These are phyloP conservation scores for Meteorus sp. DNA, from an alignment of 1,140 invertebrate species.

Conservation along the genomic window DNA sequence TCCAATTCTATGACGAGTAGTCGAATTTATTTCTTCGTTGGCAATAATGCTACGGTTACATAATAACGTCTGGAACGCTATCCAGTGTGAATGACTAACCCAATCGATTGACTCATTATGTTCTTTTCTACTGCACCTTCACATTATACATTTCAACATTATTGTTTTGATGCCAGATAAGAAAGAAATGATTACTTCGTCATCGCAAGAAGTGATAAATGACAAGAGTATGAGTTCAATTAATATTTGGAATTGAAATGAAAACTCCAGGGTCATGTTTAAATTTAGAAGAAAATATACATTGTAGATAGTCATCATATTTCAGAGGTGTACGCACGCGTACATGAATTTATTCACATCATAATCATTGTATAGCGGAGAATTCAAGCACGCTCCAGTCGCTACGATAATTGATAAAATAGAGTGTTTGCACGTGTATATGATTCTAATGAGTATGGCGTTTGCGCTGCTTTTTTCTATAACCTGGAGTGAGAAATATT, in stretches of 20 bases:
- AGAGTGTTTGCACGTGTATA: neutral
- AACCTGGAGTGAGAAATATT: neutral
- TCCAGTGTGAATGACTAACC: no score
- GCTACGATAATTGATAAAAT: slow-evolving; percentile 36
- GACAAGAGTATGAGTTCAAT: neutral
- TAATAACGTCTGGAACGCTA: no score
- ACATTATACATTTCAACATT: no score
- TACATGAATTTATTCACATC: neutral
- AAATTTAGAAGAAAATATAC: neutral
- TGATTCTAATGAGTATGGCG: no score
- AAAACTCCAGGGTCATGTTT: no score
- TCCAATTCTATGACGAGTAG: neutral
- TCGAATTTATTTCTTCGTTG: slow-evolving; percentile 9
- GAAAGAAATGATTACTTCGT: neutral
- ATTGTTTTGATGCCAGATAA: neutral
- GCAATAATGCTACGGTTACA: no score
- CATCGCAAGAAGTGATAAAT: neutral
- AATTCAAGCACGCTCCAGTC: slow-evolving; percentile 7
- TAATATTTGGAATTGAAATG: no score
- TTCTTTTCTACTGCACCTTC: no score
- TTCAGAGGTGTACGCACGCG: slow-evolving; percentile 3
- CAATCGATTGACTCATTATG: no score
- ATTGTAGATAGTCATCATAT: no score
- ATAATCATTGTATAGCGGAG: neutral
- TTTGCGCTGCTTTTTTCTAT: neutral